Percentiles rank a stretch among this genome's conserved stretches.
These are phyloP conservation scores for Spodoptera exigua DNA, from an alignment of 2,888 invertebrate genomes.

Conservation along the genomic window DNA sequence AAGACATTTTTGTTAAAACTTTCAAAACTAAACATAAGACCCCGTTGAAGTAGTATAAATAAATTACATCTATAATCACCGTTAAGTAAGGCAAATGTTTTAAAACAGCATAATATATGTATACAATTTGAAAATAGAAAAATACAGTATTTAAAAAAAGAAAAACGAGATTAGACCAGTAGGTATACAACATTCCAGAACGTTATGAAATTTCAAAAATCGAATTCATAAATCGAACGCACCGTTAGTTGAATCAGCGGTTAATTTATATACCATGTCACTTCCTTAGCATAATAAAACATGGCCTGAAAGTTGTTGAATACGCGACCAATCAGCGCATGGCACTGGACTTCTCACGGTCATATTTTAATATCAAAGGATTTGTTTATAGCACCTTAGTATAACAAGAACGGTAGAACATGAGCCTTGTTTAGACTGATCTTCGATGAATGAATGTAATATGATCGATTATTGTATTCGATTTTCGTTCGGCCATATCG, in stretches of 20 bases:
- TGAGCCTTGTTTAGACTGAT: conserved; percentile 86
- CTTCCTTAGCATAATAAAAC: conserved; percentile 68
- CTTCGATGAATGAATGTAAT: conserved; percentile 81
- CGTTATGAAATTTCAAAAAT: conserved; percentile 5
- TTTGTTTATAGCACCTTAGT: conserved; percentile 78
- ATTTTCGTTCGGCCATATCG: conserved; percentile 51
- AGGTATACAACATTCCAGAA: no score
- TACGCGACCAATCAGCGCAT: conserved; percentile 49
- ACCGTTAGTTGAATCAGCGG: conserved; percentile 24
- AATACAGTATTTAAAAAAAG: no score
- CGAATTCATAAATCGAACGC: background rate
- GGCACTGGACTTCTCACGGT: conserved; percentile 72
- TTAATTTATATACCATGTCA: conserved; percentile 57
- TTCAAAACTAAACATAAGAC: no score
- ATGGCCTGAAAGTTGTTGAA: conserved; percentile 66
- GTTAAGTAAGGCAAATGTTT: no score
- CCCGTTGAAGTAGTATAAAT: no score
- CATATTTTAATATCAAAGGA: conserved; percentile 80
- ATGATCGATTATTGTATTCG: conserved; percentile 61
- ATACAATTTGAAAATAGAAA: no score
- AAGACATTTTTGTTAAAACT: no score
- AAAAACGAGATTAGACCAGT: no score
- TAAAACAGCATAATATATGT: no score
- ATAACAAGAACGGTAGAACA: conserved; percentile 74
- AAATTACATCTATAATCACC: no score